Conservation (phyloP, 64 coral and sea anemone species). For the Cladopsammia gracilis region DNA sequence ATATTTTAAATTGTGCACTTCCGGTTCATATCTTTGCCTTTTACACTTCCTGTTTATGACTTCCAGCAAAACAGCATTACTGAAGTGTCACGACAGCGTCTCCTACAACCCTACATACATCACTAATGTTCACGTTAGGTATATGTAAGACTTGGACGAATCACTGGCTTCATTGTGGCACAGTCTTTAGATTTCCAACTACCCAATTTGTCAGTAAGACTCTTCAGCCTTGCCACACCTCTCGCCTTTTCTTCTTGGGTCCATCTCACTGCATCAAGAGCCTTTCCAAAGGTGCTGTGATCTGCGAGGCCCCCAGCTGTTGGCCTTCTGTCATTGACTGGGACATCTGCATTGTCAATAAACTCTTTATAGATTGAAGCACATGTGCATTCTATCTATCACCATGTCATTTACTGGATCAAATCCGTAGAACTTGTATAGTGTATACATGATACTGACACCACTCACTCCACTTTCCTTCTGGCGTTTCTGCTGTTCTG, state of each 20-base stretch:
- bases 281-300: background rate
- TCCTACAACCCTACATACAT: too few species aligned
- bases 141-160: too few species aligned
- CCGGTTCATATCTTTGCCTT: too few species aligned
- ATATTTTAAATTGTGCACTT: too few species aligned
- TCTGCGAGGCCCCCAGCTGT: slow-evolving; percentile 35
- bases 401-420: slow-evolving; percentile 59
- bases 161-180: slow-evolving; percentile 38
- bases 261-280: slow-evolving; percentile 27
- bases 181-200: slow-evolving; percentile 56
- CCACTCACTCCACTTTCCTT: slow-evolving; percentile 27
- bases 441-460: slow-evolving; percentile 6
- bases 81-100: too few species aligned
- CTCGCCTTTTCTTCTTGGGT: slow-evolving; percentile 21
- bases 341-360: slow-evolving; percentile 7
- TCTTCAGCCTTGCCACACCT: slow-evolving; percentile 38
- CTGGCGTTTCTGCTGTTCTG: background rate
- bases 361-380: slow-evolving; percentile 71
- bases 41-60: too few species aligned
- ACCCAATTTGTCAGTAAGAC: slow-evolving; percentile 54
- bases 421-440: slow-evolving; percentile 54
- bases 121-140: too few species aligned
- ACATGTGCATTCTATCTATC: slow-evolving; percentile 57
- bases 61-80: too few species aligned
- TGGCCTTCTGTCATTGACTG: slow-evolving; percentile 62